Base-by-base conservation (phyloP, 92 coral and sea anemone genomes). In the Epizoanthus stellaris region DNA sequence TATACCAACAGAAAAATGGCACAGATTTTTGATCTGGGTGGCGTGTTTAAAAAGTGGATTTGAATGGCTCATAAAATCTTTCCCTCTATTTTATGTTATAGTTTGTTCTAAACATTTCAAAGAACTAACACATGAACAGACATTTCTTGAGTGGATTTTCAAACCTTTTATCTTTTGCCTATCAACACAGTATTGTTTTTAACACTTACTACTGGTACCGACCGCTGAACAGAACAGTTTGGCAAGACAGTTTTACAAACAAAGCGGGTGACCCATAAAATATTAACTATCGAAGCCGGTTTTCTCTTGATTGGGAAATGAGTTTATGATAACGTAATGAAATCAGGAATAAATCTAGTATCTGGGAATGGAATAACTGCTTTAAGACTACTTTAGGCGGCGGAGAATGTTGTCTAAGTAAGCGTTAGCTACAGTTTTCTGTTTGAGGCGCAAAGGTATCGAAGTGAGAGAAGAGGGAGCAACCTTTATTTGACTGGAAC, bases 251-350 rank as follows among this genome's bases (percentile, higher is more conserved):
- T 75, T 75, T 75, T 64, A 30, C 57, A 75, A 57, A 57, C 15
- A 57, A 56, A 75, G 19, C 80, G 23, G 80, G 80, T 75, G n/a
- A 75, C 67, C 65, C 53, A 40, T 75, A 30, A 75, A 75, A 75
- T 23, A 75, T 75, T 75, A 40, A 75, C 59, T 14, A 75, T 20
- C 36, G 53, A 75, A 75, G 64, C 80, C 80, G 66, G 80, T 57
- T 75, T 75, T 75, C 34, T 43, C 57, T 63, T 75, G 38, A 57
- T 54, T 56, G 67, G 59, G 57, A 75, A 75, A 75, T 75, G 65
- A 19, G 66, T 57, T 19, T 56, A 21, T 54, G 80, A 57, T 75
- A 75, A 75, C 80, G 80, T 75, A 75, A 75, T 75, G 58, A 57
- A 54, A 56, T 12, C n/a, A 14, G 52, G 39, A 34, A 40, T 38